phyloP scores from a whole-genome alignment of 2,113 vertebrate genomes.

The Scophthalmus maximus region DNA sequence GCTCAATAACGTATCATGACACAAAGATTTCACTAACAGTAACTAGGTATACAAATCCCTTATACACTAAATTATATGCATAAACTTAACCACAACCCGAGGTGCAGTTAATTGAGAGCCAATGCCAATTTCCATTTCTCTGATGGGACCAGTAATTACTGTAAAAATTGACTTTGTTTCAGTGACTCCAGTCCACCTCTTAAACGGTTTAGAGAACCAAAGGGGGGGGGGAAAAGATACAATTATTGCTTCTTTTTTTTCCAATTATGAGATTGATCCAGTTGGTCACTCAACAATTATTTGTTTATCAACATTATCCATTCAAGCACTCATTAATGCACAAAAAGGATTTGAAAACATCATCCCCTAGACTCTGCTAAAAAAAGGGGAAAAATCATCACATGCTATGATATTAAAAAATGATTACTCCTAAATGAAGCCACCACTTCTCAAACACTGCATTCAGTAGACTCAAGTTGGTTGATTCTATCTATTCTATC shows the following conservation, averaged over 20 bases:
- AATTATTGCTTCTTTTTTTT: no score
- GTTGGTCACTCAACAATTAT: neutral
- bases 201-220: no score
- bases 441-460: neutral
- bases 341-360: neutral
- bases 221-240: no score
- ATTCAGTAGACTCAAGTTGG: neutral
- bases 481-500: neutral
- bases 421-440: slow-evolving; percentile 2
- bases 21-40: neutral
- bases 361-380: neutral
- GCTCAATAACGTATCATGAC: no score
- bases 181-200: neutral
- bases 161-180: no score
- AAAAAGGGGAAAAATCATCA: neutral
- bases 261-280: no score
- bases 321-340: slow-evolving; percentile 4
- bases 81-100: neutral
- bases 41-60: neutral
- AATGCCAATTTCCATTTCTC: neutral
- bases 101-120: neutral
- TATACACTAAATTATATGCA: neutral
- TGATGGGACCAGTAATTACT: neutral
- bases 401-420: neutral
- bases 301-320: slow-evolving; percentile 3